These are phyloP conservation scores for Aricia agestis DNA, from an alignment of 1,140 invertebrate species.

Conservation along the genomic window DNA sequence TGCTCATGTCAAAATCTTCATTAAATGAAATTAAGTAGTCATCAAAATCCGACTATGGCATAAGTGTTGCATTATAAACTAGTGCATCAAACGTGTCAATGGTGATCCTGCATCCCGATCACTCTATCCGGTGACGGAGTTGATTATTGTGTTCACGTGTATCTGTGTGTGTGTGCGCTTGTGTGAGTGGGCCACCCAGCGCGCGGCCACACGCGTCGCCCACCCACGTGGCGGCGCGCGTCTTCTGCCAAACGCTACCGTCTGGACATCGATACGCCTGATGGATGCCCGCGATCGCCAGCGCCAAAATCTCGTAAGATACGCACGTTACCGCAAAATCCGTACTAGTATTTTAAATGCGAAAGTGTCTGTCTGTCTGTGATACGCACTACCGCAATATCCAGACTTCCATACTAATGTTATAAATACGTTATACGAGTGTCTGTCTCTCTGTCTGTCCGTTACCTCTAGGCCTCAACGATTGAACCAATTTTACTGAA, in stretches of 20 bases:
- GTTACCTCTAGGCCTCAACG: too few species aligned
- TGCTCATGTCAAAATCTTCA: too few species aligned
- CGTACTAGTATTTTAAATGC: too few species aligned
- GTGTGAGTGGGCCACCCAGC: conserved; percentile 69
- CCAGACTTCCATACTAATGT: too few species aligned
- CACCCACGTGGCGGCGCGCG: conserved; percentile 66
- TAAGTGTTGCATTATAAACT: neutral
- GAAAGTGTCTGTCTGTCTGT: too few species aligned
- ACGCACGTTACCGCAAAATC: too few species aligned
- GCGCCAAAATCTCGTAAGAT: neutral
- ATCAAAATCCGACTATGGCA: neutral
- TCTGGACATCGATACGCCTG: conserved; percentile 49
- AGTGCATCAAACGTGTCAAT: conserved; percentile 41
- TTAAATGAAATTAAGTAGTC: neutral
- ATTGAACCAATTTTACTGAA: too few species aligned
- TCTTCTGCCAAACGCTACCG: conserved; percentile 38
- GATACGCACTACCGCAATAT: too few species aligned
- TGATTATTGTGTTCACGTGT: conserved; percentile 71
- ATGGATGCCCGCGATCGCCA: conserved; percentile 10
- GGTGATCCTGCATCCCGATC: conserved; percentile 54
- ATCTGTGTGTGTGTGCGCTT: conserved; percentile 61
- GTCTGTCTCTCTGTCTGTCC: too few species aligned
- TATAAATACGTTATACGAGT: too few species aligned
- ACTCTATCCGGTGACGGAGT: conserved; percentile 71
- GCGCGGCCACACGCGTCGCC: conserved; percentile 68